phyloP scores from a whole-genome alignment of 2,888 invertebrate genomes.

The Scaptomyza tumidula region DNA sequence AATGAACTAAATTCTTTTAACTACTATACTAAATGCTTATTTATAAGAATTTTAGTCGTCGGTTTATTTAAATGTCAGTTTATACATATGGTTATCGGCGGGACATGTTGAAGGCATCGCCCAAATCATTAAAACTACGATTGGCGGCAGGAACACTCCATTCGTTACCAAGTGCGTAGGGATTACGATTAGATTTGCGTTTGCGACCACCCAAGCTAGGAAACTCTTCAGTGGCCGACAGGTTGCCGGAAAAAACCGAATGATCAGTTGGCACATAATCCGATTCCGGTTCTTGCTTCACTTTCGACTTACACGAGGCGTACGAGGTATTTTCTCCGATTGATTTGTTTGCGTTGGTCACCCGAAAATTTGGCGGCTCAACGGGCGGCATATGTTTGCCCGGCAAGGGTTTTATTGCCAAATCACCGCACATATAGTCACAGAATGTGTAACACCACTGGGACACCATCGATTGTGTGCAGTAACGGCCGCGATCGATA shows the following conservation, averaged over 20 bases:
- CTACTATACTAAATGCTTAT: neutral
- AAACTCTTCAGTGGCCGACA: constrained; percentile 23
- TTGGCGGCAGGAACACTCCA: constrained; percentile 28
- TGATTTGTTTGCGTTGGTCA: neutral
- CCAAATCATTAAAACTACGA: neutral
- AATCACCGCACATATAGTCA: constrained; percentile 84
- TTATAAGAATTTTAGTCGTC: neutral
- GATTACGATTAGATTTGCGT: neutral
- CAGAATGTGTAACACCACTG: constrained; percentile 85
- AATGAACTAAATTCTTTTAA: neutral
- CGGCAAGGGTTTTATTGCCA: constrained; percentile 82
- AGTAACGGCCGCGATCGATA: constrained; percentile 82
- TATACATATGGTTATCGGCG: neutral
- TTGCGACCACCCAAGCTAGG: constrained; percentile 38
- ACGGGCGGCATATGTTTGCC: constrained; percentile 84
- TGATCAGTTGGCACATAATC: constrained; percentile 38
- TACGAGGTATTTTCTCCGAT: neutral
- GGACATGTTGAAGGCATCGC: constrained; percentile 30
- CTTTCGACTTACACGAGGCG: neutral
- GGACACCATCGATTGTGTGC: constrained; percentile 84
- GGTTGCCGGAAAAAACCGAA: constrained; percentile 12
- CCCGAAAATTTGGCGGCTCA: constrained; percentile 36
- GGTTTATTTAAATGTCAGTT: no score
- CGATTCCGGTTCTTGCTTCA: constrained; percentile 21
- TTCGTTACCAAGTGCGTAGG: neutral